Percentiles rank a stretch among this genome's conserved stretches.
Evolutionary conservation across 2,888 invertebrate species (phyloP).

Genomic region (Tanypteryx hageni): DNA sequence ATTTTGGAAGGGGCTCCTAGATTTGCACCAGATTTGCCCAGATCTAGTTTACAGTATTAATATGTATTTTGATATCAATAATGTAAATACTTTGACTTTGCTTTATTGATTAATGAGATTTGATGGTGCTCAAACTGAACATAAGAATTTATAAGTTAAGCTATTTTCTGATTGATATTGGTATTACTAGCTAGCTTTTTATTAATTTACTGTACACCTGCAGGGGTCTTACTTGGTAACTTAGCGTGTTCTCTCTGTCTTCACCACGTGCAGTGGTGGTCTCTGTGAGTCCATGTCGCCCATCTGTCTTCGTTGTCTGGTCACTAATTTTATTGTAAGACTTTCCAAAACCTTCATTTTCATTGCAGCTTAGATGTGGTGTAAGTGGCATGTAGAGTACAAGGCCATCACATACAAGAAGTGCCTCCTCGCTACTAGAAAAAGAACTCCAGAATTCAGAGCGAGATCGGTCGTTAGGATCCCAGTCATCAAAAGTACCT

Average conservation of each 20-base stretch:
- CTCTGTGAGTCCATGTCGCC: constrained; percentile 25
- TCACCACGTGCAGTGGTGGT: neutral
- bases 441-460: constrained; percentile 90
- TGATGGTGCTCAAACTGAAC: too few relatives aligned
- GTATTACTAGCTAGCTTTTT: too few relatives aligned
- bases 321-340: neutral
- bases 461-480: constrained; percentile 83
- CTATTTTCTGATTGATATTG: too few relatives aligned
- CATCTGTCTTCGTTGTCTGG: constrained; percentile 8
- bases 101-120: too few relatives aligned
- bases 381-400: constrained; percentile 84
- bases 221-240: constrained; percentile 37
- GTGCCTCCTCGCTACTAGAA: constrained; percentile 87
- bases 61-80: too few relatives aligned
- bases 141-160: too few relatives aligned
- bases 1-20: too few relatives aligned
- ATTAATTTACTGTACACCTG: neutral
- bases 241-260: constrained; percentile 46
- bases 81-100: too few relatives aligned
- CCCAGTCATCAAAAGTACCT: constrained; percentile 81
- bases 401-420: constrained; percentile 84
- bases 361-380: constrained; percentile 79
- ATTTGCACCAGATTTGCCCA: too few relatives aligned
- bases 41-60: too few relatives aligned
- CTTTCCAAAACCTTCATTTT: neutral